Evolutionary conservation across 2,113 vertebrate species (phyloP), one percentile per base, ranked within the genome.

Genomic region (Pluvialis apricaria): DNA sequence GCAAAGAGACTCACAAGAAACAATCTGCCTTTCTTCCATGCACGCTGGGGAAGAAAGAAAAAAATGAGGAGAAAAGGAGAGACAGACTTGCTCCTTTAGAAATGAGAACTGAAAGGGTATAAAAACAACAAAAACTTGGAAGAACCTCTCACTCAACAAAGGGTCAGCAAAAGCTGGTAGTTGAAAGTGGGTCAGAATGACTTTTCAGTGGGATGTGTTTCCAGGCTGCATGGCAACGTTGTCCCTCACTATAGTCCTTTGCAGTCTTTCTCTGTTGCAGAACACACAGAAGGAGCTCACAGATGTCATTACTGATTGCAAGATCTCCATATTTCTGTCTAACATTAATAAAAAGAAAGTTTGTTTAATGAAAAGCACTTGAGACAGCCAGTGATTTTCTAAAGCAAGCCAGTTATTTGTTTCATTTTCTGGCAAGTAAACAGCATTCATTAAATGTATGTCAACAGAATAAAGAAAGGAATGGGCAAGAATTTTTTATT

Each of bases 71-170:
- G 77, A 76, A 66, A 29, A 28, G 68, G 36, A 44, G 71, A 44
- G 66, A 92, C 45, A 45, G 57, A 13, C 32, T 65, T 71, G 64
- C 68, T 96, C 77, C 72, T 94, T 95, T 92, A 70, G 82, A 95
- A 96, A 91, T 90, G 64, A 81, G 57, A 90, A 66, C 29, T 78
- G 52, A 75, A 83, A 62, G 55, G 92, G 77, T 36, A 20, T 36
- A 20, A 73, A 84, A 94, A 66, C 31, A 94, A 61, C 42, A 82
- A 79, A 89, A 88, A 40, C 78, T 81, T 94, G 64, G 73, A 80
- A 95, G 79, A 86, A 25, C 38, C 45, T 81, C 57, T 92, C 61
- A 19, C 57, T 88, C 76, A 78, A 26, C 20, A 49, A 84, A 89
- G 86, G 38, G 61, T 89, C 76, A 81, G 34, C 58, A 55, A 93